Conservation (phyloP, 2,888 invertebrate genomes). For the Gastracanthus pulcherrimus region DNA sequence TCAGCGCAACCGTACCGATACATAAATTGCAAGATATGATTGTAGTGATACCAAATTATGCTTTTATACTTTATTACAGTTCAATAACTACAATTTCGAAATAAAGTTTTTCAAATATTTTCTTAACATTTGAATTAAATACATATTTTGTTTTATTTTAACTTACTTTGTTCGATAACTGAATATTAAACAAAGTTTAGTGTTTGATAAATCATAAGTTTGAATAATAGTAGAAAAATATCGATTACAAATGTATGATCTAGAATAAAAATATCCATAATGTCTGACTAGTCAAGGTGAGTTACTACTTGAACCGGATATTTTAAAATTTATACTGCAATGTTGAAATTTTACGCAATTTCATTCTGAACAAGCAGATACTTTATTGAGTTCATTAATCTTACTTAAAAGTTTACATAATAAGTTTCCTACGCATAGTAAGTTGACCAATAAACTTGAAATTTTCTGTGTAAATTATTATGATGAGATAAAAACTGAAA, state of each 20-base stretch:
- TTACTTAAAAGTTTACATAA: conserved; percentile 16
- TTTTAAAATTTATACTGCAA: conserved; percentile 5
- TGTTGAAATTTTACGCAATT: conserved; percentile 27
- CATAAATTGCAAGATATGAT: too few relatives aligned
- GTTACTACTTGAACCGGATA: conserved; percentile 51
- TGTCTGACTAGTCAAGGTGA: conserved; percentile 56
- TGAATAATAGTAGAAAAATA: neutral
- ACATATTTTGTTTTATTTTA: too few relatives aligned
- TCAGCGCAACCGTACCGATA: neutral
- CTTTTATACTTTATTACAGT: too few relatives aligned
- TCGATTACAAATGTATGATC: neutral
- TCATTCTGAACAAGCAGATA: neutral
- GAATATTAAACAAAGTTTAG: too few relatives aligned
- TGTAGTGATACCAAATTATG: too few relatives aligned
- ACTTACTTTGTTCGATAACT: too few relatives aligned
- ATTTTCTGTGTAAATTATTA: neutral
- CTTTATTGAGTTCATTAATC: conserved; percentile 20
- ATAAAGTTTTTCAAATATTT: too few relatives aligned
- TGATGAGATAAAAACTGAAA: too few relatives aligned
- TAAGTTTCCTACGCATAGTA: neutral
- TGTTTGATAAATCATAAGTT: too few relatives aligned
- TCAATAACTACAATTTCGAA: too few relatives aligned
- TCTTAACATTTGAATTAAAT: too few relatives aligned
- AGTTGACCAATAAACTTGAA: neutral
- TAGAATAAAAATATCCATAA: neutral